A percentile compares a stretch with the other conserved stretches of the same genome.
Evolutionary conservation across 2,797 vertebrate genomes (phyloP).

Genomic region (Falco biarmicus): DNA sequence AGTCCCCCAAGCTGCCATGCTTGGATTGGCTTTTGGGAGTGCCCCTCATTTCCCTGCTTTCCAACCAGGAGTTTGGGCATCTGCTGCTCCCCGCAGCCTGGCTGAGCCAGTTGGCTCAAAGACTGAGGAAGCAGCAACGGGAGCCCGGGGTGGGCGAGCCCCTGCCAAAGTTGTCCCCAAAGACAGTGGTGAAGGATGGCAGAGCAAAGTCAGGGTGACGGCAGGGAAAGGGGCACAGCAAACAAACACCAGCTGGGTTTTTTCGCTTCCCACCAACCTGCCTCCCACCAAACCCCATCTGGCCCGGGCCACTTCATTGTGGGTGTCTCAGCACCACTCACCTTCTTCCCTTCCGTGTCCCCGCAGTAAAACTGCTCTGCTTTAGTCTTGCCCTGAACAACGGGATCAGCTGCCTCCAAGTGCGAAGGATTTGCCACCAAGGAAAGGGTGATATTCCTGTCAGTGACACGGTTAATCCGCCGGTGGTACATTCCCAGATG

Average conservation of each 20-base stretch:
- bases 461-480: slow-evolving; percentile 88
- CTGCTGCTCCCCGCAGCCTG: not conserved
- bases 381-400: slow-evolving; percentile 97
- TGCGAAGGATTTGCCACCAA: slow-evolving; percentile 96
- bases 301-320: not conserved
- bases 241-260: not conserved
- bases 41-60: not conserved
- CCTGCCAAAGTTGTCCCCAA: not conserved
- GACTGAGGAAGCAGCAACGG: not conserved
- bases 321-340: slow-evolving; percentile 22
- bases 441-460: slow-evolving; percentile 88
- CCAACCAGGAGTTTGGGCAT: accelerated
- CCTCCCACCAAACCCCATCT: not conserved
- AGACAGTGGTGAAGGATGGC: not conserved
- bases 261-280: not conserved
- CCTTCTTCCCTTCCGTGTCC: slow-evolving; percentile 92
- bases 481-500: slow-evolving; percentile 95
- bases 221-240: not conserved
- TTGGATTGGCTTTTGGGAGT: not conserved
- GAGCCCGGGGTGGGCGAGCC: not conserved
- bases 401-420: slow-evolving; percentile 91
- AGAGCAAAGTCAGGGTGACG: not conserved
- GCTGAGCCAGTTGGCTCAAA: not conserved
- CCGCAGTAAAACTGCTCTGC: slow-evolving; percentile 96
- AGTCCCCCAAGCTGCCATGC: not conserved